Evolutionary conservation across 2,888 invertebrate genomes (phyloP).

Genomic region (Plebejus argus): DNA sequence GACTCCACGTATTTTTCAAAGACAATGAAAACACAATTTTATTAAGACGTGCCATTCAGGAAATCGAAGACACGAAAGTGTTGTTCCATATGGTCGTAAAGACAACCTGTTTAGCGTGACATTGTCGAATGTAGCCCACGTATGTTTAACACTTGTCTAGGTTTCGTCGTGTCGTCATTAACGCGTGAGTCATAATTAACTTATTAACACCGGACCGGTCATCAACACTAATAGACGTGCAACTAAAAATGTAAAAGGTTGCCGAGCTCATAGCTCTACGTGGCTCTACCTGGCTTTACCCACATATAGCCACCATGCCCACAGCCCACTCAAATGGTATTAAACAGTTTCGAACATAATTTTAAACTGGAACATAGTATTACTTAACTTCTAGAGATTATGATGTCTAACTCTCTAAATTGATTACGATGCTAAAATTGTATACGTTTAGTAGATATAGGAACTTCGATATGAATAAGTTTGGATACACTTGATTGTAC

Average conservation of each 20-base stretch:
- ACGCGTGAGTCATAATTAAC: neutral
- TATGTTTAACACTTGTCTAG: slow-evolving; percentile 13
- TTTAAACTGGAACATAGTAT: neutral
- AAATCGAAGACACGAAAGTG: neutral
- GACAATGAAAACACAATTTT: neutral
- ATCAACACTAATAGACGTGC: slow-evolving; percentile 6
- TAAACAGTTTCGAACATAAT: neutral
- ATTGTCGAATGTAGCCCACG: neutral
- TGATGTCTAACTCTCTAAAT: neutral
- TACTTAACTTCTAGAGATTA: too few relatives aligned
- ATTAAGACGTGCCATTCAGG: neutral
- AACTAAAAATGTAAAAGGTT: neutral
- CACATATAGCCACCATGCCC: neutral
- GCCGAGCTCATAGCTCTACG: neutral
- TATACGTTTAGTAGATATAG: too few relatives aligned
- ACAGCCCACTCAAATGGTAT: neutral
- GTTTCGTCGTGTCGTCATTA: slow-evolving; percentile 4
- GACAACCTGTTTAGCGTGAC: neutral
- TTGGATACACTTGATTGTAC: neutral
- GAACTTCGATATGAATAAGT: neutral
- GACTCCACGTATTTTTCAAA: neutral
- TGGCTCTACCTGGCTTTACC: neutral
- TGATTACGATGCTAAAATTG: neutral
- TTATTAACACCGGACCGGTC: slow-evolving; percentile 7
- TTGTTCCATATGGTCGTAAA: neutral